Evolutionary conservation across 2,888 invertebrate genomes (phyloP).

Genomic region (Euspilapteryx auroguttella): DNA sequence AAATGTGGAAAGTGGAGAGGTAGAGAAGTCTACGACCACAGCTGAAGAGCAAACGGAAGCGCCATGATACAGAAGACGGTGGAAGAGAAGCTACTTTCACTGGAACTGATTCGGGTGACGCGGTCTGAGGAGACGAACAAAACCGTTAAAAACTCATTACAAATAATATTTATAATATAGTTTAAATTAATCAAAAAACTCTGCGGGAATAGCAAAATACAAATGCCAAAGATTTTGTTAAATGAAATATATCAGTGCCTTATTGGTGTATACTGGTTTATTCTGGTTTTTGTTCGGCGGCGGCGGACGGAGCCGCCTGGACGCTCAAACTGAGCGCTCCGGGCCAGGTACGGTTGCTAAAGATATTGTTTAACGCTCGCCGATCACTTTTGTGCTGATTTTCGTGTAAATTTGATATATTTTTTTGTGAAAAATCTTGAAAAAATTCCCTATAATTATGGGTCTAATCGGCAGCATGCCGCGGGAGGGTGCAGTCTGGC

Average conservation of each 20-base stretch:
- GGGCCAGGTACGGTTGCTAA: conserved; percentile 76
- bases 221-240: conserved; percentile 51
- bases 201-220: not conserved
- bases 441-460: too few relatives aligned
- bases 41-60: too few relatives aligned
- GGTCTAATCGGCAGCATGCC: too few relatives aligned
- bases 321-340: conserved; percentile 78
- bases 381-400: conserved; percentile 24
- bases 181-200: not conserved
- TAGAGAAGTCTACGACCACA: too few relatives aligned
- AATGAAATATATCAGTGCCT: conserved; percentile 59
- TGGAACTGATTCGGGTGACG: not conserved
- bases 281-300: conserved; percentile 21
- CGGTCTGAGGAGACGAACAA: too few relatives aligned
- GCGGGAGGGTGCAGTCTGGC: too few relatives aligned
- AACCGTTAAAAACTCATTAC: too few relatives aligned
- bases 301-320: conserved; percentile 67
- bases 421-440: conserved; percentile 25
- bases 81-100: too few relatives aligned
- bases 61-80: too few relatives aligned
- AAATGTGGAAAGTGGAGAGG: too few relatives aligned
- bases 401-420: conserved; percentile 1
- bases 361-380: conserved; percentile 27
- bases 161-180: too few relatives aligned
- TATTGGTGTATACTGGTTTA: conserved; percentile 56